phyloP scores from a whole-genome alignment of 2,113 vertebrate species.

The Morphnarchus princeps region DNA sequence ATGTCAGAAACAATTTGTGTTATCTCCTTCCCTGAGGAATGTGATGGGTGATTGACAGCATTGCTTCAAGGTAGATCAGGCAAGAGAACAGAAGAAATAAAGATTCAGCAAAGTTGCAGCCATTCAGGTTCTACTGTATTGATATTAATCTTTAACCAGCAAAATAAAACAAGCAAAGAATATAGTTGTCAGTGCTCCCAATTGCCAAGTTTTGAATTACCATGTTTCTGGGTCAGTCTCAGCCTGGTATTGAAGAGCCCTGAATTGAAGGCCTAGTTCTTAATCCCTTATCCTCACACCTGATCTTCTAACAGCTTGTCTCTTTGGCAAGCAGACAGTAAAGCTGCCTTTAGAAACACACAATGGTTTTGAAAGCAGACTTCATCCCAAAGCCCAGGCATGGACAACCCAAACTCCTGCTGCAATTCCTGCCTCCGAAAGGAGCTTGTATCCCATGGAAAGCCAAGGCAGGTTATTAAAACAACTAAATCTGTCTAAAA shows the following conservation, averaged over 20 bases:
- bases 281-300: not conserved
- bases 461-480: not conserved
- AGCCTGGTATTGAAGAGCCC: not conserved
- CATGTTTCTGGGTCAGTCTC: not conserved
- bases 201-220: not conserved
- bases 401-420: not conserved
- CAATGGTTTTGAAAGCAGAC: not conserved
- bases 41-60: not conserved
- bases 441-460: not conserved
- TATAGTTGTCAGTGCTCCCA: not conserved
- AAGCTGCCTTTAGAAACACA: not conserved
- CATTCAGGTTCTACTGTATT: not conserved
- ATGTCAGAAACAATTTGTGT: conserved; percentile 24
- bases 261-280: not conserved
- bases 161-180: not conserved
- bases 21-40: not conserved
- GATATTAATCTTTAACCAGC: not conserved
- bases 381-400: not conserved
- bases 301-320: not conserved
- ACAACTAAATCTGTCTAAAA: not conserved
- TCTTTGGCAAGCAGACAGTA: not conserved
- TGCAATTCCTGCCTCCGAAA: not conserved
- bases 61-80: not conserved
- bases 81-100: not conserved
- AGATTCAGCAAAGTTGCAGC: not conserved